Evolutionary conservation across 1,140 invertebrate species (phyloP), one percentile per base, ranked within the genome.

Genomic region (Drosophila kanapiae): DNA sequence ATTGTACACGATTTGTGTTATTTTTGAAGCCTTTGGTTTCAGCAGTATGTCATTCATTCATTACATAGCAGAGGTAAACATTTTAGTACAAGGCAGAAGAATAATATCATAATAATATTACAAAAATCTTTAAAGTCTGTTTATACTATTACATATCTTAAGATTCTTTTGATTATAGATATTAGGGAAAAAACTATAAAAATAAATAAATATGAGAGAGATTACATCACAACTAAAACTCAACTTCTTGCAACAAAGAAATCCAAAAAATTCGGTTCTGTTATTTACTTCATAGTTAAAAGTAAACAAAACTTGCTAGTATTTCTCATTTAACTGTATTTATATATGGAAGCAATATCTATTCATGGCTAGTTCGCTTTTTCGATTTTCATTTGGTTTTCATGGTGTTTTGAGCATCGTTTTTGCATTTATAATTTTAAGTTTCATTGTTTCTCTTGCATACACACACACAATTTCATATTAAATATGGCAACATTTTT

Each of bases 381-480:
- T 82, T 49, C 58, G 58, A 75, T 76, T 84, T 80, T 67, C 37
- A 53, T 78, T 71, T 48, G 60, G 59, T 65, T 75, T 82, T 79
- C 59, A 83, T 64, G 69, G 63, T 33, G 42, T 70, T 57, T 43
- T 67, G 72, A 76, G 63, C 80, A 69, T 76, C 78, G 78, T 64
- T 85, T 78, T 86, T 82, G 82, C 68, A 86, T 82, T 74, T 78
- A 75, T 75, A 86, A 81, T 85, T 72, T 76, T 49, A 47, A 37
- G 63, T 64, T 71, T 43, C 40, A 60, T 59, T 76, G 67, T 72
- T 84, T 64, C 64, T 40, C 38, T 77, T 72, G 31, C 45, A 40
- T 31, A 3, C 59, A 65, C 54, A 67, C 29, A 51, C 53, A 72
- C 51, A 75, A 69, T 69, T 78, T 78, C 63, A 61, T 67, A 83